phyloP scores from a whole-genome alignment of 2,113 vertebrate genomes.

The Oreochromis aureus region DNA sequence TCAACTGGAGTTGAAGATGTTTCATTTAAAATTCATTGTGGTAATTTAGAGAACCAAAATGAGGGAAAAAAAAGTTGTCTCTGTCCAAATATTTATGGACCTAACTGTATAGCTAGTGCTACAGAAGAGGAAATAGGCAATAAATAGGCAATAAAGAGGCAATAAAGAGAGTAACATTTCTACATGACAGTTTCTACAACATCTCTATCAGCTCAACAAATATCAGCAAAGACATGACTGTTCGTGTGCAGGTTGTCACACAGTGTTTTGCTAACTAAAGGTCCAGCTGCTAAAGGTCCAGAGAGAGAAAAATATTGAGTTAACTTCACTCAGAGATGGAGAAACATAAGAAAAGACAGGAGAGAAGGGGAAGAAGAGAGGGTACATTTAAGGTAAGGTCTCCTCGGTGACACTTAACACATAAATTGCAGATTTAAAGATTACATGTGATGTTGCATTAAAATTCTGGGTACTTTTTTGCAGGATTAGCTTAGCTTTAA shows the following conservation, averaged over 20 bases:
- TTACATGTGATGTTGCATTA: neutral
- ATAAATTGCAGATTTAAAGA: neutral
- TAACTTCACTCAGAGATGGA: neutral
- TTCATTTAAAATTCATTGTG: neutral
- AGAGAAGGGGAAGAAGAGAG: neutral
- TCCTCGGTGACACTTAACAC: neutral
- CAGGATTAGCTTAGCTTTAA: neutral
- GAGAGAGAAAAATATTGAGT: neutral
- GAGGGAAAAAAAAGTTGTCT: neutral
- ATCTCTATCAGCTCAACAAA: neutral
- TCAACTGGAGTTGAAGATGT: neutral
- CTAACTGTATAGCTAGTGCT: neutral
- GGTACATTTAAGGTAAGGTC: neutral
- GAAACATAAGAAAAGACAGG: neutral
- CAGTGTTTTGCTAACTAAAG: too few relatives aligned
- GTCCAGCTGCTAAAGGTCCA: neutral
- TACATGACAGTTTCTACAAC: neutral
- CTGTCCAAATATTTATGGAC: neutral
- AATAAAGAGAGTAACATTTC: neutral
- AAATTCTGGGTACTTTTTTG: neutral
- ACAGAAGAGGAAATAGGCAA: neutral
- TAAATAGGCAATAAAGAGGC: too few relatives aligned
- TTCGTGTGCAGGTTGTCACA: neutral
- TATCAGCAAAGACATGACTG: neutral
- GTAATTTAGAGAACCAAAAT: neutral